Percentiles rank a stretch among this genome's conserved stretches.
These are phyloP conservation scores for Lasioglossum marginatum DNA, from an alignment of 2,888 invertebrate genomes.

Conservation along the genomic window DNA sequence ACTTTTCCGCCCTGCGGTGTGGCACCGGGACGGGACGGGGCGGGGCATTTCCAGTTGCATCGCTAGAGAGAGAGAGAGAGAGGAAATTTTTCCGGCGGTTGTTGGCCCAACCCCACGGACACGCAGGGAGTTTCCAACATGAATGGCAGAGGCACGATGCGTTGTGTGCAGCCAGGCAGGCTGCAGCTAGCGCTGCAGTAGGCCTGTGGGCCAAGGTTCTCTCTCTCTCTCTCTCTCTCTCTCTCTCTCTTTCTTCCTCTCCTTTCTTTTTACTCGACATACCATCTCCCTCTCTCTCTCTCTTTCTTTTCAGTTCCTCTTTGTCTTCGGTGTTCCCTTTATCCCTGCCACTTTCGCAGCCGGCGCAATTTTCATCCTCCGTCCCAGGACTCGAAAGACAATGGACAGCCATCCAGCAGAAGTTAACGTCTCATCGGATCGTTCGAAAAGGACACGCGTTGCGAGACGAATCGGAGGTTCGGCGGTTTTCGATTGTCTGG, in stretches of 20 bases:
- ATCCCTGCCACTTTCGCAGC: conserved; percentile 38
- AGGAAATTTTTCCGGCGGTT: conserved; percentile 60
- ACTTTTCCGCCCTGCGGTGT: conserved; percentile 33
- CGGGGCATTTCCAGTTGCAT: conserved; percentile 62
- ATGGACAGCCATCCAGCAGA: background rate
- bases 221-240: conserved; percentile 45
- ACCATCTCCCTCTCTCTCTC: conserved; percentile 6
- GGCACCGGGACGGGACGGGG: conserved; percentile 38
- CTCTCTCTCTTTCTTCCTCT: conserved; percentile 42
- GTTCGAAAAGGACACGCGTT: background rate
- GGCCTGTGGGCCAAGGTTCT: conserved; percentile 73
- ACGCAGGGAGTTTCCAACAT: conserved; percentile 63
- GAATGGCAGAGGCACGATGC: conserved; percentile 60
- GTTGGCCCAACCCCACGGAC: conserved; percentile 59
- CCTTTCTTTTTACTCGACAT: conserved; percentile 9
- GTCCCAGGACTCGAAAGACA: background rate
- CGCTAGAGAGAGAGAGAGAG: conserved; percentile 10
- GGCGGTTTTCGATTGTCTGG: conserved; percentile 13
- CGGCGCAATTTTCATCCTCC: conserved; percentile 14
- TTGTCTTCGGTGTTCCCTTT: conserved; percentile 46
- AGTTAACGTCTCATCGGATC: conserved; percentile 4
- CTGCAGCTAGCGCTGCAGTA: conserved; percentile 73
- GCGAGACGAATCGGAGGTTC: background rate
- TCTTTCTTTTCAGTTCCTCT: conserved; percentile 35
- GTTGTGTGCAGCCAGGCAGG: conserved; percentile 51